Percentiles rank a stretch among this genome's conserved stretches.
phyloP scores from a whole-genome alignment of 2,888 invertebrate species.

The Leucophenga montana region DNA sequence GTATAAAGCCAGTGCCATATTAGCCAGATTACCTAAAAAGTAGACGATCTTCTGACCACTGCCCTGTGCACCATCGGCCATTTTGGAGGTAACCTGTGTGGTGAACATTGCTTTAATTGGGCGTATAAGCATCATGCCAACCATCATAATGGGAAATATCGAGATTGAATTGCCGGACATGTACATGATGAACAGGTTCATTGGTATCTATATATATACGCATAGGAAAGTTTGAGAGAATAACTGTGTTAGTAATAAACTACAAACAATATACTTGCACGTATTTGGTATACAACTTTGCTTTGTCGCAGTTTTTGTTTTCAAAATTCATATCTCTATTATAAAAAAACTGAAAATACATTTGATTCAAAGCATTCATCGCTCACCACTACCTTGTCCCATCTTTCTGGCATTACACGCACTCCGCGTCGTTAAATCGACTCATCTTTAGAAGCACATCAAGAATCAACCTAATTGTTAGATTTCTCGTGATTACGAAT shows the following conservation, averaged over 20 bases:
- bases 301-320: too few relatives aligned
- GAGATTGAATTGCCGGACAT: conserved; percentile 99
- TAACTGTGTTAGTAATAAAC: neutral
- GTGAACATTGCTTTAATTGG: conserved; percentile 96
- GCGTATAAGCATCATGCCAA: conserved; percentile 97
- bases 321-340: too few relatives aligned
- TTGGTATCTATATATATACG: conserved; percentile 82
- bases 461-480: too few relatives aligned
- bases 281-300: too few relatives aligned
- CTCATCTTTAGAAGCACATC: too few relatives aligned
- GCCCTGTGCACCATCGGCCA: conserved; percentile 94
- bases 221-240: conserved; percentile 5
- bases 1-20: conserved; percentile 92
- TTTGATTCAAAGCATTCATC: too few relatives aligned
- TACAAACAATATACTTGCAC: neutral
- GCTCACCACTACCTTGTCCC: too few relatives aligned
- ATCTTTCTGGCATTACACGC: too few relatives aligned
- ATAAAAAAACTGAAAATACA: too few relatives aligned
- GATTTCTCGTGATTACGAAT: too few relatives aligned
- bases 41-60: conserved; percentile 93
- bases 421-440: too few relatives aligned
- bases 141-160: conserved; percentile 99
- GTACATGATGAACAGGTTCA: conserved; percentile 99
- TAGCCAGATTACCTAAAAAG: conserved; percentile 93
- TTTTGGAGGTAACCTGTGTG: conserved; percentile 91